phyloP scores from a whole-genome alignment of 2,888 invertebrate species.

The Drosophila nr. medialis region DNA sequence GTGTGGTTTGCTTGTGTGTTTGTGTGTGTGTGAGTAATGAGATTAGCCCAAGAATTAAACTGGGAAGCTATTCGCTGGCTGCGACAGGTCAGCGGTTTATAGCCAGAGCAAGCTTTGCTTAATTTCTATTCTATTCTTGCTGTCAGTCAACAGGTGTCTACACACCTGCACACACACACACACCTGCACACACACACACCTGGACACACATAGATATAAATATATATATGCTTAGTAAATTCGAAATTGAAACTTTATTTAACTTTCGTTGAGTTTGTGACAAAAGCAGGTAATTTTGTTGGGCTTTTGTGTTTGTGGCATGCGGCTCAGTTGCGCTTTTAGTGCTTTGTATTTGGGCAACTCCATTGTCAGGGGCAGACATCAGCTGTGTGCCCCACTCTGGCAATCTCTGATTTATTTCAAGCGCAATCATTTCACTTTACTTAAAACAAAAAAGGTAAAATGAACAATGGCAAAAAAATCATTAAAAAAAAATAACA shows the following conservation, averaged over 20 bases:
- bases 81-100: background rate
- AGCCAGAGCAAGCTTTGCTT: background rate
- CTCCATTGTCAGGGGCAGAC: conserved; percentile 59
- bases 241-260: conserved; percentile 54
- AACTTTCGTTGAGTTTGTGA: conserved; percentile 59
- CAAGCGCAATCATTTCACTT: conserved; percentile 62
- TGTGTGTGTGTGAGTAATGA: background rate
- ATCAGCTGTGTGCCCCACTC: conserved; percentile 31
- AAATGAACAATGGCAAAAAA: conserved; percentile 1
- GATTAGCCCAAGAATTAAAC: background rate
- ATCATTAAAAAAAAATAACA: background rate
- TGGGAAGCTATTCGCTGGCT: background rate
- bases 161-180: background rate
- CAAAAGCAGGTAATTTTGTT: conserved; percentile 49
- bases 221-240: background rate
- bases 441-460: conserved; percentile 53
- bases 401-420: conserved; percentile 55
- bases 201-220: background rate
- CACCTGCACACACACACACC: no score
- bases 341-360: background rate
- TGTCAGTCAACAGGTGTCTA: background rate
- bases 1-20: background rate
- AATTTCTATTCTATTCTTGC: background rate
- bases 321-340: conserved; percentile 1
- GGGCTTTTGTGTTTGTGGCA: conserved; percentile 34